A percentile compares a stretch with the other conserved stretches of the same genome.
phyloP scores from a whole-genome alignment of 2,113 vertebrate genomes.

The Grus americana region DNA sequence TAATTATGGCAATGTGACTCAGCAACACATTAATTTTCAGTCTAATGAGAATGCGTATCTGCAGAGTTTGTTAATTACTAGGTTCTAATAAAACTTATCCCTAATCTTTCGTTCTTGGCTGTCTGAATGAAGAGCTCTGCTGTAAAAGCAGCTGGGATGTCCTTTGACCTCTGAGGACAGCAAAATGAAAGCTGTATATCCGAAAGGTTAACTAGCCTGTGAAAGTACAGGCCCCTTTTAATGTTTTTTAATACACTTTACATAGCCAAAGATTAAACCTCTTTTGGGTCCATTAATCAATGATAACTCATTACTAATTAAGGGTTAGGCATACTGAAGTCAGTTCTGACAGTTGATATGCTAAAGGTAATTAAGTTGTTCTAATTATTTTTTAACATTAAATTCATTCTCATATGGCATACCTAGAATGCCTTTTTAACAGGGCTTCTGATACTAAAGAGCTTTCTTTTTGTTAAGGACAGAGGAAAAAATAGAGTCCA shows the following conservation, averaged over 20 bases:
- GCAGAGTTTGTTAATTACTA: not conserved
- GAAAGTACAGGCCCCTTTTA: not conserved
- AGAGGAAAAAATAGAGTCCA: not conserved
- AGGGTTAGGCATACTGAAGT: conserved; percentile 7
- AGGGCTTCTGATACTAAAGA: not conserved
- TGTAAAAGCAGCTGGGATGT: not conserved
- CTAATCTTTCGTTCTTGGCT: not conserved
- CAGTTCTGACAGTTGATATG: conserved; percentile 18
- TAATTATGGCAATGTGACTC: not conserved
- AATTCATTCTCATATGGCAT: not conserved
- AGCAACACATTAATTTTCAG: not conserved
- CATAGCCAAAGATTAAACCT: not conserved
- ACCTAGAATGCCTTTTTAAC: not conserved
- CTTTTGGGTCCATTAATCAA: conserved; percentile 43
- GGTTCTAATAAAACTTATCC: not conserved
- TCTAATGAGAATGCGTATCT: not conserved
- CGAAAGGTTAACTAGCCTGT: not conserved
- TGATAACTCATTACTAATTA: conserved; percentile 42
- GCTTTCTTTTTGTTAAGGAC: not conserved
- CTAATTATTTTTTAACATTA: conserved; percentile 9
- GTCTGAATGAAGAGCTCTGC: not conserved
- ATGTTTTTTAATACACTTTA: not conserved
- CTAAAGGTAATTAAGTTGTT: conserved; percentile 7
- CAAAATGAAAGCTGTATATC: not conserved
- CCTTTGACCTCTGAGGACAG: not conserved